Evolutionary conservation across 2,797 vertebrate genomes (phyloP).

Genomic region (Sorex maritimensis): DNA sequence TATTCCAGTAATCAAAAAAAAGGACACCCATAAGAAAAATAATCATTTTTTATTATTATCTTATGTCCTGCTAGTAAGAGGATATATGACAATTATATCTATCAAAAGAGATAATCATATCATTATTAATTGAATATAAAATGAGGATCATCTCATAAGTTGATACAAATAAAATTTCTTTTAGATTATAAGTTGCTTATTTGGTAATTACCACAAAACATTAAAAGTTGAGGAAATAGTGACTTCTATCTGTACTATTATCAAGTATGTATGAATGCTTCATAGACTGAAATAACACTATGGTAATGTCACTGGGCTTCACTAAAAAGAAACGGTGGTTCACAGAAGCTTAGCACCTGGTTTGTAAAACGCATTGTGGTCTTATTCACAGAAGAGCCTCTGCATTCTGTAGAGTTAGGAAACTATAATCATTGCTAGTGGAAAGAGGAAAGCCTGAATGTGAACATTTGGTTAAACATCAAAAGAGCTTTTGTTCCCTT

Average conservation of each 20-base stretch:
- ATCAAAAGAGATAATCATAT: constrained; percentile 5
- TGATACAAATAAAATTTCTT: not conserved
- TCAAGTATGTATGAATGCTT: constrained; percentile 19
- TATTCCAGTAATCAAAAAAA: constrained; percentile 43
- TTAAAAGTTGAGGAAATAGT: constrained; percentile 19
- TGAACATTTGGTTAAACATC: not conserved
- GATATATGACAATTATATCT: not conserved
- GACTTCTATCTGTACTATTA: not conserved
- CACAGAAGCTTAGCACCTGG: not conserved
- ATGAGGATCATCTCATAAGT: constrained; percentile 1
- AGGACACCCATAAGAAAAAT: not conserved
- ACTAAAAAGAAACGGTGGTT: not conserved
- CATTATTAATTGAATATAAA: not conserved
- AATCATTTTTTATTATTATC: constrained; percentile 36
- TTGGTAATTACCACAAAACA: constrained; percentile 9
- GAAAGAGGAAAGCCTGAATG: not conserved
- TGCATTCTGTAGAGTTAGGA: not conserved
- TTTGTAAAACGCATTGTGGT: not conserved
- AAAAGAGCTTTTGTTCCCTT: not conserved
- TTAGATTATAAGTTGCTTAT: not conserved
- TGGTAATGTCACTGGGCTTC: not conserved
- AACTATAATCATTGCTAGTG: not conserved
- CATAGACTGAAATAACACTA: not conserved
- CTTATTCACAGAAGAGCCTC: not conserved
- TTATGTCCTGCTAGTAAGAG: not conserved